Evolutionary conservation across 2,888 invertebrate genomes (phyloP).

Genomic region (Rapana venosa): DNA sequence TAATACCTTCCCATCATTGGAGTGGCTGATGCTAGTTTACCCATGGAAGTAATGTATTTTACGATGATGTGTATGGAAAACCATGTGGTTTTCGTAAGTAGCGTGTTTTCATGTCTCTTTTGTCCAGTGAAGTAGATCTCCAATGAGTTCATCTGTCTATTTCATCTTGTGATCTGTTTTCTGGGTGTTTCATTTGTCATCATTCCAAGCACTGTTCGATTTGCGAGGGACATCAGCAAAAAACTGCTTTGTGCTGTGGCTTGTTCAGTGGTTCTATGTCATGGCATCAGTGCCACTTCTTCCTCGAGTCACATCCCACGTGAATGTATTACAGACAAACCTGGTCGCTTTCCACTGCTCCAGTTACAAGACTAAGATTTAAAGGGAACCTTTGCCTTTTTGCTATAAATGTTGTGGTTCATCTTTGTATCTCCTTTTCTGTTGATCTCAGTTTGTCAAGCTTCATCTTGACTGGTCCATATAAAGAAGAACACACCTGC

Average conservation of each 20-base stretch:
- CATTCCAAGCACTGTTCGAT: neutral
- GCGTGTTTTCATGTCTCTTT: neutral
- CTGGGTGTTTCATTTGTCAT: neutral
- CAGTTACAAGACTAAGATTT: conserved; percentile 39
- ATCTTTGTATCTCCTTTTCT: neutral
- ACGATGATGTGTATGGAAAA: neutral
- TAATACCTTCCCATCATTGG: neutral
- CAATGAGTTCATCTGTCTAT: neutral
- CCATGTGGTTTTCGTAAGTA: neutral
- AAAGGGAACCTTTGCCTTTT: neutral
- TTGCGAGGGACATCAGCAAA: neutral
- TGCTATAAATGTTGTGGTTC: neutral
- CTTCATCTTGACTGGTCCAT: neutral
- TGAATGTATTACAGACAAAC: conserved; percentile 69
- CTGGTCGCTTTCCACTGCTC: conserved; percentile 72
- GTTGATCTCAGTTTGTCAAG: neutral
- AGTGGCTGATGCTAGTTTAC: neutral
- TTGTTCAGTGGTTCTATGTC: neutral
- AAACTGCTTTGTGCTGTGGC: neutral
- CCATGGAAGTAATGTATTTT: neutral
- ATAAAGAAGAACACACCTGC: neutral
- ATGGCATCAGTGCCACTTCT: neutral
- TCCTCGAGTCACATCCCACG: conserved; percentile 28
- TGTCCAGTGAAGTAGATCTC: conserved; percentile 9
- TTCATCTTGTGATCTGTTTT: neutral